phyloP scores from a whole-genome alignment of 2,797 vertebrate genomes.

The Macropus fuliginosus region DNA sequence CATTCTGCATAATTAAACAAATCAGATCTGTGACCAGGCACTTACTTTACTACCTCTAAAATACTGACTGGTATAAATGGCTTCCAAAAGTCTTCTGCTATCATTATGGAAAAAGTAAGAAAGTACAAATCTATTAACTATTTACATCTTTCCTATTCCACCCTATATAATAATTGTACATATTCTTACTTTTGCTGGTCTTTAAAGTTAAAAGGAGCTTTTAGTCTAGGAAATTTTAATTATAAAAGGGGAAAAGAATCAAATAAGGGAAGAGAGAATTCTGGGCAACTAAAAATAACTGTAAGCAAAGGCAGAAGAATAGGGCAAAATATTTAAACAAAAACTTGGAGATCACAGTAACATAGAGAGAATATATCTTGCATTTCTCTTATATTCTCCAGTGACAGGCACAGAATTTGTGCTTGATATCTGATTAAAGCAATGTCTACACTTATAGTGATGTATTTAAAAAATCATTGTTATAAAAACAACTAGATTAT shows the following conservation, averaged over 20 bases:
- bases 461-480: background rate
- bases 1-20: conserved; percentile 19
- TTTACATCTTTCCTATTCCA: conserved; percentile 50
- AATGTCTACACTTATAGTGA: background rate
- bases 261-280: conserved; percentile 36
- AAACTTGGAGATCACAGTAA: conserved; percentile 39
- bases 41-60: conserved; percentile 51
- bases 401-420: background rate
- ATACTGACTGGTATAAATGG: conserved; percentile 45
- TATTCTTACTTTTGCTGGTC: background rate
- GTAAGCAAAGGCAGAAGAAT: conserved; percentile 51
- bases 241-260: conserved; percentile 54
- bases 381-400: background rate
- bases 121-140: conserved; percentile 46
- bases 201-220: conserved; percentile 59
- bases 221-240: conserved; percentile 42
- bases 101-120: conserved; percentile 13
- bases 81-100: conserved; percentile 48
- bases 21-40: background rate
- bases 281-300: conserved; percentile 62
- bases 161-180: conserved; percentile 55
- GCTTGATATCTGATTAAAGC: background rate
- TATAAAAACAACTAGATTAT: background rate
- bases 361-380: background rate
- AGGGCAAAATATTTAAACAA: conserved; percentile 60